phyloP scores from a whole-genome alignment of 1,140 invertebrate species.

The Drosophila rufa region DNA sequence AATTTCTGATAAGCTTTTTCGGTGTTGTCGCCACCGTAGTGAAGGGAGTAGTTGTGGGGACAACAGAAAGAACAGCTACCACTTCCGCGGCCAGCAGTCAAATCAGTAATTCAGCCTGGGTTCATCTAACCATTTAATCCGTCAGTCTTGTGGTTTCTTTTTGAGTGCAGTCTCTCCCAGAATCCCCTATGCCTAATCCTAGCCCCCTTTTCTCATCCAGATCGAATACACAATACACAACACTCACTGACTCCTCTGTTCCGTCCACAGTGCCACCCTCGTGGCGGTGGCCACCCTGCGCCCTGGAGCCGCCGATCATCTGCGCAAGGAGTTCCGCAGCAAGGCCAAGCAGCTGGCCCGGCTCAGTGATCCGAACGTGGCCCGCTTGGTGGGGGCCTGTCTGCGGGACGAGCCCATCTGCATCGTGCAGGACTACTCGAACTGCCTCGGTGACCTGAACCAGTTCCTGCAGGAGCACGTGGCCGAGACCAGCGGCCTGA shows the following conservation, averaged over 20 bases:
- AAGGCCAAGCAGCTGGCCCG: constrained; percentile 91
- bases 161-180: background rate
- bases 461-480: constrained; percentile 92
- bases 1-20: constrained; percentile 78
- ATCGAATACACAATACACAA: background rate
- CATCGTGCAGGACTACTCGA: constrained; percentile 88
- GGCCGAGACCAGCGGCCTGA: constrained; percentile 87
- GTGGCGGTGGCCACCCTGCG: constrained; percentile 92
- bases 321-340: constrained; percentile 88
- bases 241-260: background rate
- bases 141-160: background rate
- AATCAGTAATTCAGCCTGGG: background rate
- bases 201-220: too few relatives aligned
- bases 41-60: constrained; percentile 44
- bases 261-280: constrained; percentile 86
- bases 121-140: constrained; percentile 43
- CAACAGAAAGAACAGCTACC: background rate
- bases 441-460: constrained; percentile 89
- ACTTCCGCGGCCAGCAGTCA: constrained; percentile 18
- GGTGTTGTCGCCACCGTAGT: constrained; percentile 55
- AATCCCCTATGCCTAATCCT: too few relatives aligned
- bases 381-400: constrained; percentile 91
- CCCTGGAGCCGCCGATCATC: constrained; percentile 87
- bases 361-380: constrained; percentile 92
- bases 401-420: constrained; percentile 90